Conservation (phyloP, 53 echinoderm and acorn worm genomes). For the Crossaster papposus region DNA sequence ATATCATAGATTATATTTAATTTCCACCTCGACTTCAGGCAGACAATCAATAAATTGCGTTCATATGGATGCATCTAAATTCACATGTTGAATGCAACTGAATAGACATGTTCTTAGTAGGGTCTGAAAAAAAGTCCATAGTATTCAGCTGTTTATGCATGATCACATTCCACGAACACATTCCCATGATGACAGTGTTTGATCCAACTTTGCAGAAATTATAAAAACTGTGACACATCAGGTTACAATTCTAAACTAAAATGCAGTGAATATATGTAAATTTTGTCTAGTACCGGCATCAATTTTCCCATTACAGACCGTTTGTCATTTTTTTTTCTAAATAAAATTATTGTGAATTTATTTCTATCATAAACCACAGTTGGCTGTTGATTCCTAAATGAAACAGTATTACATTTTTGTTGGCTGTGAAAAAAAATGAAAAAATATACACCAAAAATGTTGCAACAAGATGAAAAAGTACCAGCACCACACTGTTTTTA, state of each 20-base stretch:
- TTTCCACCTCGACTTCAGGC: background rate
- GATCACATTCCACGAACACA: background rate
- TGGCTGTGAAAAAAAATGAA: too few species aligned
- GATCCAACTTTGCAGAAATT: background rate
- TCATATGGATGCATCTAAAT: background rate
- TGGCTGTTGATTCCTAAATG: too few species aligned
- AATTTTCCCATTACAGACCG: too few species aligned
- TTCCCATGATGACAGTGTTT: background rate
- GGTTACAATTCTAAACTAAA: background rate
- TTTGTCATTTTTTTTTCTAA: too few species aligned
- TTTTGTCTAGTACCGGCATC: too few species aligned
- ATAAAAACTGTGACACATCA: background rate
- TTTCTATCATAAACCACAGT: too few species aligned
- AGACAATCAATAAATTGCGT: background rate
- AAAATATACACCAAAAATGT: too few species aligned
- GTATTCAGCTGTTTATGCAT: background rate
- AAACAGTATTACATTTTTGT: too few species aligned
- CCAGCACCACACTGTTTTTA: too few species aligned
- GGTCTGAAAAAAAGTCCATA: background rate
- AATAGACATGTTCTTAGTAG: background rate
- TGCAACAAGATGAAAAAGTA: too few species aligned
- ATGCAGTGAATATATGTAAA: too few species aligned
- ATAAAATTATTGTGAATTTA: too few species aligned
- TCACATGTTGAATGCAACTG: background rate
- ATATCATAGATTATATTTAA: background rate